These are phyloP conservation scores for Drosophila borealis DNA, from an alignment of 2,888 invertebrate species.

Conservation along the genomic window DNA sequence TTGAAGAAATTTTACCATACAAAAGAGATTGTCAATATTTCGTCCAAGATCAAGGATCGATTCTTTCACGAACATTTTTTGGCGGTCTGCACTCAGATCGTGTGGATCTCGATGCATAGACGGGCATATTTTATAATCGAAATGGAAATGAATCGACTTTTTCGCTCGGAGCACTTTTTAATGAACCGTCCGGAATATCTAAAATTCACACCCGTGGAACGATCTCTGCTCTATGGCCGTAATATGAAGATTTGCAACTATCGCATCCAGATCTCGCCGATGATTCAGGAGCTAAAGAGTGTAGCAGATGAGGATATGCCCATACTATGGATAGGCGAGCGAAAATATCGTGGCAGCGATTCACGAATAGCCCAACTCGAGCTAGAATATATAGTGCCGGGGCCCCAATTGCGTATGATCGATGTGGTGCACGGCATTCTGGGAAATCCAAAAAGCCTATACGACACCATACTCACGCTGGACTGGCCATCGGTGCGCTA, in stretches of 20 bases:
- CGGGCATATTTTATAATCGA: constrained; percentile 5
- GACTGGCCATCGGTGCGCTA: constrained; percentile 14
- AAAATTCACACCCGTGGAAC: neutral
- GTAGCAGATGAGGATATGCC: neutral
- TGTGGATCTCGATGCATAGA: constrained; percentile 8
- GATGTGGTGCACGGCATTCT: constrained; percentile 8
- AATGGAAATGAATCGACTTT: constrained; percentile 15
- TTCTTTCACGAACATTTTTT: constrained; percentile 1
- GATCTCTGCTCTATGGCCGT: neutral
- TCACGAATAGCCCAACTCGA: neutral
- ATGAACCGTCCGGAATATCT: neutral
- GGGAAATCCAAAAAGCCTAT: constrained; percentile 7
- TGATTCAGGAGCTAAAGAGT: neutral
- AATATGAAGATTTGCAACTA: constrained; percentile 3
- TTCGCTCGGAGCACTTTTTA: constrained; percentile 14
- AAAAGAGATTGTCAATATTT: constrained; percentile 2
- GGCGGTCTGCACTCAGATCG: constrained; percentile 8
- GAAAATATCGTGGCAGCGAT: neutral
- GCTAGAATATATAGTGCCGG: constrained; percentile 7
- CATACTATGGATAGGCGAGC: neutral
- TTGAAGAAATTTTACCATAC: constrained; percentile 1
- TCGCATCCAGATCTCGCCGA: neutral
- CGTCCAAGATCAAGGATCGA: constrained; percentile 3
- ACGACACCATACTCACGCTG: constrained; percentile 10
- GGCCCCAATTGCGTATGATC: constrained; percentile 1